These are phyloP conservation scores for Latheticus oryzae DNA, from an alignment of 2,888 invertebrate genomes.

Conservation along the genomic window DNA sequence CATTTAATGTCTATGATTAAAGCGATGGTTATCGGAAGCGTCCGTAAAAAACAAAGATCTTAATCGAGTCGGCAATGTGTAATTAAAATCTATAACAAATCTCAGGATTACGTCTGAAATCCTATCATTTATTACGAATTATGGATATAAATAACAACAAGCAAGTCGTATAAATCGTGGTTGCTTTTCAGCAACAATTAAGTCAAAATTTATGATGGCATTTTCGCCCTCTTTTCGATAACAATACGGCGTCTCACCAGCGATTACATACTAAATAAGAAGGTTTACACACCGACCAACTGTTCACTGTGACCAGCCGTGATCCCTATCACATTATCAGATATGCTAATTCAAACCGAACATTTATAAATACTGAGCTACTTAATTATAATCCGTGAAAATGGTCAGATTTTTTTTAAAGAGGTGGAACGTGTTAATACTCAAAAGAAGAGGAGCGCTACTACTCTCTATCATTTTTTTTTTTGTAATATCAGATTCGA, in stretches of 20 bases:
- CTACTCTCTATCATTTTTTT: no score
- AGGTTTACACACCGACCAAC: slow-evolving; percentile 52
- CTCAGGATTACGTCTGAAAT: slow-evolving; percentile 62
- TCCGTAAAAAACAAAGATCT: slow-evolving; percentile 59
- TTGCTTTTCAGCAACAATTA: slow-evolving; percentile 65
- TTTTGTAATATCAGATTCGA: slow-evolving; percentile 25
- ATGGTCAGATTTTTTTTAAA: slow-evolving; percentile 32
- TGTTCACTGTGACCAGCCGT: slow-evolving; percentile 51
- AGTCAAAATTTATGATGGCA: slow-evolving; percentile 60
- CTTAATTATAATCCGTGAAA: slow-evolving; percentile 52
- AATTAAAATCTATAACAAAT: slow-evolving; percentile 64
- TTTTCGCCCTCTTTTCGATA: slow-evolving; percentile 57
- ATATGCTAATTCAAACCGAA: slow-evolving; percentile 56
- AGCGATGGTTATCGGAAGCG: slow-evolving; percentile 57
- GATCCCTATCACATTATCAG: slow-evolving; percentile 55
- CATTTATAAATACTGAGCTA: slow-evolving; percentile 52
- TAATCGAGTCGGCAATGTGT: slow-evolving; percentile 57
- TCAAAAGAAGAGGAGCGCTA: slow-evolving; percentile 10
- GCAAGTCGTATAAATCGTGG: slow-evolving; percentile 60
- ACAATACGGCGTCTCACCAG: slow-evolving; percentile 55
- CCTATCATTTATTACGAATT: slow-evolving; percentile 63
- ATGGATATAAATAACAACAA: slow-evolving; percentile 60
- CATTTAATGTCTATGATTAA: slow-evolving; percentile 54
- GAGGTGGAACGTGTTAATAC: slow-evolving; percentile 36
- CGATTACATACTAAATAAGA: slow-evolving; percentile 52